A percentile compares a stretch with the other conserved stretches of the same genome.
These are phyloP conservation scores for Pterophyllum scalare DNA, from an alignment of 2,113 vertebrate species.

Conservation along the genomic window DNA sequence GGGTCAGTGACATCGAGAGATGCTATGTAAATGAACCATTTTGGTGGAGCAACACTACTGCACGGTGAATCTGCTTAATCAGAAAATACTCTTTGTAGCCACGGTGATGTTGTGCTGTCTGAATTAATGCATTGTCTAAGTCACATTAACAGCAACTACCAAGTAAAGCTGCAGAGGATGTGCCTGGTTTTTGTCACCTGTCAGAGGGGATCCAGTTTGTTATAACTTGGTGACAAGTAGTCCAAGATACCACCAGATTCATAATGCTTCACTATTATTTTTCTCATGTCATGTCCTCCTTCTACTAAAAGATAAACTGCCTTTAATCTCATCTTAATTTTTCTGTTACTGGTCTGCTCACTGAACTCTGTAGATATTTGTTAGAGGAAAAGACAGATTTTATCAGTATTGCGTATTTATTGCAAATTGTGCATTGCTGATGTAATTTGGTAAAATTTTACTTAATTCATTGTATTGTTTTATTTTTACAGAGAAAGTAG, in stretches of 20 bases:
- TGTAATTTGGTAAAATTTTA: background rate
- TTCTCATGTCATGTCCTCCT: background rate
- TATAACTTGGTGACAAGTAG: slow-evolving; percentile 8
- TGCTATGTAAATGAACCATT: slow-evolving; percentile 2
- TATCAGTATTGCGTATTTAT: background rate
- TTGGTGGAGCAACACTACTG: background rate
- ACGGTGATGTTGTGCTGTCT: background rate
- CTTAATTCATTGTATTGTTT: background rate
- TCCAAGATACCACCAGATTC: slow-evolving; percentile 13
- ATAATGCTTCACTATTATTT: slow-evolving; percentile 1
- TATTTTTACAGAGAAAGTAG: background rate
- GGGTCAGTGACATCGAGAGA: slow-evolving; percentile 12
- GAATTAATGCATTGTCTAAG: slow-evolving; percentile 20
- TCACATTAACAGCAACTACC: slow-evolving; percentile 13
- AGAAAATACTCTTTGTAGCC: background rate
- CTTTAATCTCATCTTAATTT: background rate
- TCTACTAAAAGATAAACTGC: background rate
- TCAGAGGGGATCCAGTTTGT: background rate
- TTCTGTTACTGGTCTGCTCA: background rate
- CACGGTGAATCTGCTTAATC: background rate
- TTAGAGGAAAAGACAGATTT: background rate
- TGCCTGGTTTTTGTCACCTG: slow-evolving; percentile 16
- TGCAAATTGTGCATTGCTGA: background rate
- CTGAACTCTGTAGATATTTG: background rate
- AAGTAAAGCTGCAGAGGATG: slow-evolving; percentile 14